Conservation (phyloP, 2,113 vertebrate genomes). For the Varanus komodoensis region DNA sequence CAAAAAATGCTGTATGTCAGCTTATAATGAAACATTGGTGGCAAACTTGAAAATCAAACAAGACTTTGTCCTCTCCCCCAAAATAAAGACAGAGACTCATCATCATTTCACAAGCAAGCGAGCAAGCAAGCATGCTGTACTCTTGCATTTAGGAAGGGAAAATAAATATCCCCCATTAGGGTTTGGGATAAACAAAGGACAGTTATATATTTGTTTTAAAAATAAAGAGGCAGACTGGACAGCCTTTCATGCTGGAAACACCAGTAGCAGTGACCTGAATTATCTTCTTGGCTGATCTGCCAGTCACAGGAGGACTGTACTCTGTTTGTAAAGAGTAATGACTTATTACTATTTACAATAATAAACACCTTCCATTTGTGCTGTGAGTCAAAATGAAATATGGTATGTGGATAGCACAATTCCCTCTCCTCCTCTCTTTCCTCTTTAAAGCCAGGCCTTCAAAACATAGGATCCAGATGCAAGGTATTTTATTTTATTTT, state of each 20-base stretch:
- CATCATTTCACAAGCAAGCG: not conserved
- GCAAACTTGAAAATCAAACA: not conserved
- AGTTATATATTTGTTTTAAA: conserved; percentile 59
- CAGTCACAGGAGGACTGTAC: conserved; percentile 49
- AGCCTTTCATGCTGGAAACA: conserved; percentile 27
- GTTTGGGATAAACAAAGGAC: conserved; percentile 54
- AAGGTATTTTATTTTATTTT: conserved; percentile 55
- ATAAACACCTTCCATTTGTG: conserved; percentile 70
- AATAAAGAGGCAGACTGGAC: conserved; percentile 55
- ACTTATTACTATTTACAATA: conserved; percentile 69
- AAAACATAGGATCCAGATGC: conserved; percentile 75
- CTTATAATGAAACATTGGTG: not conserved
- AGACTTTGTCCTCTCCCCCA: not conserved
- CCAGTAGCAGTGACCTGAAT: conserved; percentile 51
- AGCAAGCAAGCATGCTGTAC: conserved; percentile 1
- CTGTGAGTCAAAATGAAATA: conserved; percentile 68
- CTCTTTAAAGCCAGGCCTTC: conserved; percentile 67
- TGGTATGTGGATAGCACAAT: conserved; percentile 52
- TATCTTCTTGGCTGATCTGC: conserved; percentile 62
- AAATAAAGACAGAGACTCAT: not conserved
- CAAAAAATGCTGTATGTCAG: not conserved
- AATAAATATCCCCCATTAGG: conserved; percentile 51
- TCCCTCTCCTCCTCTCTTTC: conserved; percentile 67
- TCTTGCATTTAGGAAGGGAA: conserved; percentile 33
- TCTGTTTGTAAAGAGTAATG: conserved; percentile 55